These are phyloP conservation scores for Pandemis heparana DNA, from an alignment of 2,888 invertebrate genomes.

Conservation along the genomic window DNA sequence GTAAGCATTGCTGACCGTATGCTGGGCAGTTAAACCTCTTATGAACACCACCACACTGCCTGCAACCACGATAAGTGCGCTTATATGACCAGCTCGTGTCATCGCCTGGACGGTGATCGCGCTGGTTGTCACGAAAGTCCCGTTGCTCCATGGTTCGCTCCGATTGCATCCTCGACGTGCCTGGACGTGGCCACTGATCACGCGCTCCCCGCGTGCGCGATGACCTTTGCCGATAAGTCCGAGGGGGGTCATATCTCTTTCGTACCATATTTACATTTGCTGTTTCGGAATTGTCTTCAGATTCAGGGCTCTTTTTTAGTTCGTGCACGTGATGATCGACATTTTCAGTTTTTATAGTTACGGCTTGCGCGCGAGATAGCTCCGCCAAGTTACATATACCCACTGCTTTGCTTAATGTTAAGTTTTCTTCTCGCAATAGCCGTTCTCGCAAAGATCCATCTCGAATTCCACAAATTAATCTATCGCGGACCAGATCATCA, in stretches of 20 bases:
- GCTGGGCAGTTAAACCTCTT: constrained; percentile 11
- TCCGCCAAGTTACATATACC: constrained; percentile 22
- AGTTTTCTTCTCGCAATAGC: constrained; percentile 14
- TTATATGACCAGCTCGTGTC: background rate
- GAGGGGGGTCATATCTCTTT: background rate
- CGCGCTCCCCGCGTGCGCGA: background rate
- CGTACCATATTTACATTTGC: background rate
- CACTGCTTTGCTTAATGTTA: constrained; percentile 15
- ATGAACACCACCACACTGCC: constrained; percentile 6
- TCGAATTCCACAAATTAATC: constrained; percentile 15
- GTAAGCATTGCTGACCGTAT: constrained; percentile 2
- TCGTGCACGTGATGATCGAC: constrained; percentile 3
- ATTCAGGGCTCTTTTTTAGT: background rate
- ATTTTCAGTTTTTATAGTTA: constrained; percentile 16
- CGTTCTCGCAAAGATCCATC: constrained; percentile 18
- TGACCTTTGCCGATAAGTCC: background rate
- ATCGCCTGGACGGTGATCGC: background rate
- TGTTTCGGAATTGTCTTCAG: background rate
- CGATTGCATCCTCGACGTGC: background rate
- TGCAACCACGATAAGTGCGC: background rate
- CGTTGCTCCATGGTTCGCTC: background rate
- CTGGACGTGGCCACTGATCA: background rate
- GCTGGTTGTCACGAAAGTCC: too few species aligned
- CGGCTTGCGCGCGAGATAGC: constrained; percentile 23
- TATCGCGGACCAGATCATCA: constrained; percentile 9